Base-by-base conservation (phyloP, 1,140 invertebrate genomes). In the Orussus abietinus region DNA sequence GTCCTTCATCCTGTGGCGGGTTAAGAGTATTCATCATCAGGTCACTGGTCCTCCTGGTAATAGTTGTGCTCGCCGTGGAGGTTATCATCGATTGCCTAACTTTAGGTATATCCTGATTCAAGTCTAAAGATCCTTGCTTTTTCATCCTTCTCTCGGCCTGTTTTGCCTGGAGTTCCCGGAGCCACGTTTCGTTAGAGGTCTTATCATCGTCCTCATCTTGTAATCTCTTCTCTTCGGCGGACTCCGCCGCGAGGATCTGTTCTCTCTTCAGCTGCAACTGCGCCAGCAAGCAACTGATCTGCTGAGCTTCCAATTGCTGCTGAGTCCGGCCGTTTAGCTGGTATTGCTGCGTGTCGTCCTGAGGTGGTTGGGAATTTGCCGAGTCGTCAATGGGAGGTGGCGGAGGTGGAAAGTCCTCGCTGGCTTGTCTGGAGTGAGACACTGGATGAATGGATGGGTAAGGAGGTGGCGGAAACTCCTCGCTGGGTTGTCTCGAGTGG, bases 321-420 rank as follows among this genome's bases (percentile, higher is more conserved):
- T 57, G 29, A 0, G 11, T 41, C 32, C 31, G 55, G 5, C 15
- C 21, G 49, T 42, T 48, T 31, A 41, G 6, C 49, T 52, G 61
- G 44, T 20, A 55, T 42, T 42, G 55, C 22, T 45, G 59, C 48
- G 19, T 36, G 12, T 40, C 37, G n/a, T 50, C 34, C n/a, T 39
- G 51, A 12, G 26, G 48, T 37, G 38, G 50, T 45, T 45, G 58
- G 45, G 54, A 21, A 41, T 29, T 51, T 5, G 49, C 20, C 40
- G 34, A 12, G 51, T 84, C 68, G 43, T 88, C 84, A 29, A 88
- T 74, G 2, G 85, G 83, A 1, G 88, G 82, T 2, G 89, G 89
- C 19, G 89, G 89, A 12, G 88, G 88, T 21, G 88, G 89, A 53
- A 92, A 92, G 51, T 92, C 89, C 69, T 91, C 88, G 68, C 88